These are phyloP conservation scores for Drosophila arizonae DNA, from an alignment of 1,140 invertebrate species.

Conservation along the genomic window DNA sequence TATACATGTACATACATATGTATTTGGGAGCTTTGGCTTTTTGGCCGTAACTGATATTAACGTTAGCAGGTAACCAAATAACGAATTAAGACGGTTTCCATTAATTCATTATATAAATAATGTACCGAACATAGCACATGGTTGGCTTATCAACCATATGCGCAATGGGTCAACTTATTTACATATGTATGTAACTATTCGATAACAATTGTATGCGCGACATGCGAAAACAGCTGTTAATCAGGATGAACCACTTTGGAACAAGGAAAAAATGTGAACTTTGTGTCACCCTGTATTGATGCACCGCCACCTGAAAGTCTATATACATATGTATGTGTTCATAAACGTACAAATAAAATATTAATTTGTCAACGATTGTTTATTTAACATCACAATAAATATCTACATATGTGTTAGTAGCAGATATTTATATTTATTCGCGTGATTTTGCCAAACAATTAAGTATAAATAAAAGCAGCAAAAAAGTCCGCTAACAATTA, in stretches of 20 bases:
- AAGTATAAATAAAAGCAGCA: not conserved
- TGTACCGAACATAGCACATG: not conserved
- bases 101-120: conserved; percentile 37
- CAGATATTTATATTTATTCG: conserved; percentile 15
- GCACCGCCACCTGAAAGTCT: not conserved
- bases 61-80: conserved; percentile 39
- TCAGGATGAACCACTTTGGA: conserved; percentile 21
- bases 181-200: not conserved
- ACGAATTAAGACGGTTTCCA: conserved; percentile 26
- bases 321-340: not conserved
- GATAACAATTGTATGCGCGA: conserved; percentile 36
- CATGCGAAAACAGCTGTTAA: conserved; percentile 24
- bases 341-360: conserved; percentile 3
- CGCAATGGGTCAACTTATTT: conserved; percentile 1
- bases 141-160: conserved; percentile 14
- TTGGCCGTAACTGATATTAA: conserved; percentile 50
- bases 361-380: not conserved
- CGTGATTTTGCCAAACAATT: conserved; percentile 40
- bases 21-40: conserved; percentile 24
- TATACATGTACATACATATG: not conserved
- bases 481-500: conserved; percentile 24
- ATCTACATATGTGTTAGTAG: conserved; percentile 7
- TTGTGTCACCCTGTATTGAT: conserved; percentile 34
- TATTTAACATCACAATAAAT: not conserved
- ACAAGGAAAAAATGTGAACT: conserved; percentile 27